A percentile compares a stretch with the other conserved stretches of the same genome.
phyloP scores from a whole-genome alignment of 1,140 invertebrate species.

The Oreohelix idahoensis region DNA sequence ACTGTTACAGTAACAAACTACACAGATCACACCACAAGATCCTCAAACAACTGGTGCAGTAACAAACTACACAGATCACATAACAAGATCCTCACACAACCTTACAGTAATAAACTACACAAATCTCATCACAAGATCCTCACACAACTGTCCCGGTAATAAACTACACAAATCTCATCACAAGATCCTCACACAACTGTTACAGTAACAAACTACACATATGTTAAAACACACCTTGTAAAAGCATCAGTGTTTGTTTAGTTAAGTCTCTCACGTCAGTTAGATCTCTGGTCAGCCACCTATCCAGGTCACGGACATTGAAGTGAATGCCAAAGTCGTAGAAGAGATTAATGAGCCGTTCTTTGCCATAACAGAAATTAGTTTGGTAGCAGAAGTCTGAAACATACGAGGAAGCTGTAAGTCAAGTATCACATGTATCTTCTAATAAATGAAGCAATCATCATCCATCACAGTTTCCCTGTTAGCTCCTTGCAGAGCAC shows the following conservation, averaged over 20 bases:
- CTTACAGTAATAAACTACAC: no score
- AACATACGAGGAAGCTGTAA: background rate
- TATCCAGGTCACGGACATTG: background rate
- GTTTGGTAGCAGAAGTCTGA: slow-evolving; percentile 21
- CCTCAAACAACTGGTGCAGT: no score
- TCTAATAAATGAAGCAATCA: background rate
- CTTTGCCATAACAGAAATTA: background rate
- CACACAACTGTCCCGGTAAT: no score
- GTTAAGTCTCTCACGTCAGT: background rate
- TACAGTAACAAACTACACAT: no score
- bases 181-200: no score
- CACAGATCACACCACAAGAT: no score
- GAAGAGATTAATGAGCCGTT: slow-evolving; percentile 15
- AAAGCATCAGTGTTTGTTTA: background rate
- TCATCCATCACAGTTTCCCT: background rate
- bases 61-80: background rate
- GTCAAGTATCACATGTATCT: background rate
- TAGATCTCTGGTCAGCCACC: background rate
- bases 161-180: no score
- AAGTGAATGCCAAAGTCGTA: slow-evolving; percentile 8
- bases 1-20: no score
- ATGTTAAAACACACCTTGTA: no score
- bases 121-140: no score
- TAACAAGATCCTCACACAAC: no score
- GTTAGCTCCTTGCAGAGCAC: no score